Percentiles rank a stretch among this genome's conserved stretches.
These are phyloP conservation scores for Alloplasta piceator DNA, from an alignment of 2,888 invertebrate genomes.

Conservation along the genomic window DNA sequence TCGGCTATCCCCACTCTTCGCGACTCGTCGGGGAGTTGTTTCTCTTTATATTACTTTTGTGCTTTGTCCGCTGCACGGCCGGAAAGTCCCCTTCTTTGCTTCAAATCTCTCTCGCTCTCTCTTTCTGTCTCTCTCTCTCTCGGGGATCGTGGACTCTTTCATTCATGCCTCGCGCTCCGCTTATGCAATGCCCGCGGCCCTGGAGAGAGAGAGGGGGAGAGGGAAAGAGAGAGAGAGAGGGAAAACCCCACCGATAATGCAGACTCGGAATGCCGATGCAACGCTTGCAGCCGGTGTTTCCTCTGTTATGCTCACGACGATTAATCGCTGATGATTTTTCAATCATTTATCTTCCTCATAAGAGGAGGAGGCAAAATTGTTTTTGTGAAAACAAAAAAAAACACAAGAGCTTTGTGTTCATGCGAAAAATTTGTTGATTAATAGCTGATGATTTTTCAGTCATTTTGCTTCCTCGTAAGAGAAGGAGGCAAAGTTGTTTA, in stretches of 20 bases:
- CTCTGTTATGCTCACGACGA: no score
- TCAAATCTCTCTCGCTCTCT: conserved; percentile 49
- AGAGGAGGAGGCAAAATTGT: conserved; percentile 1
- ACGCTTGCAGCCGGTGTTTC: neutral
- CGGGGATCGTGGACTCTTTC: conserved; percentile 67
- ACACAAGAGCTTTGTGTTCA: no score
- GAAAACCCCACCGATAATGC: conserved; percentile 38
- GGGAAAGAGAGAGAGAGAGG: conserved; percentile 40
- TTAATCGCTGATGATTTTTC: neutral
- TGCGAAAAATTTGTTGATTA: no score
- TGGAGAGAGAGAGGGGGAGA: conserved; percentile 51
- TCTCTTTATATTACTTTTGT: no score
- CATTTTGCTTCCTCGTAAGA: no score
- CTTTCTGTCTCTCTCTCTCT: conserved; percentile 30
- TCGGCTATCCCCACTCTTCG: conserved; percentile 20
- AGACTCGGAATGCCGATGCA: conserved; percentile 36
- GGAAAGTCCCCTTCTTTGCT: conserved; percentile 48
- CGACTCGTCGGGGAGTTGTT: conserved; percentile 37
- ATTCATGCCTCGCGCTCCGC: conserved; percentile 75
- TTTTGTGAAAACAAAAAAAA: no score
- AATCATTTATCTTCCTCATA: conserved; percentile 19
- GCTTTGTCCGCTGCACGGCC: conserved; percentile 55
- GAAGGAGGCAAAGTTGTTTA: no score
- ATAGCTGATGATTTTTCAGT: no score
- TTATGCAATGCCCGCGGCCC: conserved; percentile 74